These are phyloP conservation scores for Heliconius congener DNA, from an alignment of 1,140 invertebrate species.

Conservation along the genomic window DNA sequence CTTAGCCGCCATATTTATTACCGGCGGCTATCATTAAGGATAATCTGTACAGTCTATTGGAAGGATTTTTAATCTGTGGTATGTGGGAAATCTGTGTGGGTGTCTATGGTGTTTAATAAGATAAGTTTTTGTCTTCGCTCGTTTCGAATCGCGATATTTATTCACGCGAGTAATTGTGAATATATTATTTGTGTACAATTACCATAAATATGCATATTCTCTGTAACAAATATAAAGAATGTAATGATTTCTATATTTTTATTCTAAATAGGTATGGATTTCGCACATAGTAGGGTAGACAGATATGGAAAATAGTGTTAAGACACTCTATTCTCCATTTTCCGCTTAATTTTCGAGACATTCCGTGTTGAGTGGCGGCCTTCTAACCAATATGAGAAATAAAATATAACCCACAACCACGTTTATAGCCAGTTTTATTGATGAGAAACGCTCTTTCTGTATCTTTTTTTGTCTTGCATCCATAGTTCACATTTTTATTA, in stretches of 20 bases:
- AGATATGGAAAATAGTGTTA: too few relatives aligned
- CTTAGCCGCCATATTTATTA: slow-evolving; percentile 64
- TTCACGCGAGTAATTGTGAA: slow-evolving; percentile 10
- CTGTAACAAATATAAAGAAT: neutral
- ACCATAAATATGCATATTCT: neutral
- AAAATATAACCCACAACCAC: too few relatives aligned
- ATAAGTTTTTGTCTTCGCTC: slow-evolving; percentile 29
- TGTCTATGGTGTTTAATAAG: slow-evolving; percentile 39
- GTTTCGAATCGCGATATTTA: slow-evolving; percentile 30
- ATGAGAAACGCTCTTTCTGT: too few relatives aligned
- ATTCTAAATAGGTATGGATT: too few relatives aligned
- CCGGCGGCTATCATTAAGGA: slow-evolving; percentile 60
- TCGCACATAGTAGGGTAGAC: too few relatives aligned
- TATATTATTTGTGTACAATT: slow-evolving; percentile 3
- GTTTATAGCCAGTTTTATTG: too few relatives aligned
- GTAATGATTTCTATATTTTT: neutral
- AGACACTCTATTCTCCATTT: too few relatives aligned
- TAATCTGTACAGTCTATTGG: slow-evolving; percentile 62
- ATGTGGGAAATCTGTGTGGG: slow-evolving; percentile 40
- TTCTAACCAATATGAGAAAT: too few relatives aligned
- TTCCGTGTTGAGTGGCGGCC: too few relatives aligned
- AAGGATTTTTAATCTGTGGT: slow-evolving; percentile 47
- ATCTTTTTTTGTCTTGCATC: too few relatives aligned
- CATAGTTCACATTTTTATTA: too few relatives aligned
- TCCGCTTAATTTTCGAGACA: too few relatives aligned